phyloP scores from a whole-genome alignment of 2,888 invertebrate species.

The Monopis laevigella region DNA sequence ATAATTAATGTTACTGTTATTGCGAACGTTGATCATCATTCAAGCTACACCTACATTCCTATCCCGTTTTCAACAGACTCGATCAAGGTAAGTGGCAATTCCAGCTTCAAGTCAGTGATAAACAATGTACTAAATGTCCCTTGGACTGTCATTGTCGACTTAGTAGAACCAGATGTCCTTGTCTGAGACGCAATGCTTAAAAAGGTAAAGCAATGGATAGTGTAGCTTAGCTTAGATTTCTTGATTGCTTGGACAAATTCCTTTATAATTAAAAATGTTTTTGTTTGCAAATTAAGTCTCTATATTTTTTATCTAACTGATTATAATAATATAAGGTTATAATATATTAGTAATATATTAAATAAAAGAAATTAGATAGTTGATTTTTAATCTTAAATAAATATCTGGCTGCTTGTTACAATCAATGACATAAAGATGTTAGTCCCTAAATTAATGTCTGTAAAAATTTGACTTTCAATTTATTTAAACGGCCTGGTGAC shows the following conservation, averaged over 20 bases:
- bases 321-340: no score
- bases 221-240: not conserved
- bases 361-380: no score
- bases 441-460: not conserved
- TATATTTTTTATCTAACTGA: no score
- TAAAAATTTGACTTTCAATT: conserved; percentile 1
- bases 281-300: no score
- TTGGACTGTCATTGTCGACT: conserved; percentile 13
- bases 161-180: conserved; percentile 9
- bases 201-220: conserved; percentile 1
- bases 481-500: conserved; percentile 7
- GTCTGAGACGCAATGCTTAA: conserved; percentile 8
- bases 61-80: conserved; percentile 2
- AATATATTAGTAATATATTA: no score
- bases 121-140: conserved; percentile 9
- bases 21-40: no score
- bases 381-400: no score
- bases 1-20: no score
- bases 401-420: no score
- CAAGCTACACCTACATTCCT: conserved; percentile 10
- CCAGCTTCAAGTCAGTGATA: conserved; percentile 8
- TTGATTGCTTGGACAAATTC: conserved; percentile 2
- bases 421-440: no score
- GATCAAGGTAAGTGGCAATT: conserved; percentile 11
- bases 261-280: no score